Conservation (phyloP, 1,140 invertebrate species). For the Saccostrea glomerata region DNA sequence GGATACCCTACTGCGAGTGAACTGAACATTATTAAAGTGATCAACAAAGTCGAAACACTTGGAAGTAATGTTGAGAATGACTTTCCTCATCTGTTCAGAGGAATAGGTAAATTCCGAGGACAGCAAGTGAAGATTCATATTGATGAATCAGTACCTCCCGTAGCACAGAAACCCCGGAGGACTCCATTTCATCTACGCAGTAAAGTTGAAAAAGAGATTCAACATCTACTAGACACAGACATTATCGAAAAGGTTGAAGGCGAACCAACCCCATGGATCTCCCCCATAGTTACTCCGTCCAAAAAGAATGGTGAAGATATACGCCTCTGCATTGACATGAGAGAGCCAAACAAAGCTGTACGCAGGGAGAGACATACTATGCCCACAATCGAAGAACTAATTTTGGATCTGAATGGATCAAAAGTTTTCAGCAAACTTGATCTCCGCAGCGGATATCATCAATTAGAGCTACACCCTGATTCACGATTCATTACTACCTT, state of each 20-base stretch:
- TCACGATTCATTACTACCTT: slow-evolving; percentile 57
- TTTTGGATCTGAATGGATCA: slow-evolving; percentile 59
- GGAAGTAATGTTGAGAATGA: too few relatives aligned
- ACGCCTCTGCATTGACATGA: slow-evolving; percentile 70
- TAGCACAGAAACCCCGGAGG: slow-evolving; percentile 36
- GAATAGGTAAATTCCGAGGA: too few relatives aligned
- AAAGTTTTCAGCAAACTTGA: slow-evolving; percentile 57
- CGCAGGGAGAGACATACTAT: slow-evolving; percentile 63
- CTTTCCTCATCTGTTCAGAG: too few relatives aligned
- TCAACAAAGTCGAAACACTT: too few relatives aligned
- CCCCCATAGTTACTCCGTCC: slow-evolving; percentile 52
- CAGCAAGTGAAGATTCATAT: too few relatives aligned
- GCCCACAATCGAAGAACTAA: slow-evolving; percentile 69
- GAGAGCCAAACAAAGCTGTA: slow-evolving; percentile 58
- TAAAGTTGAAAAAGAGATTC: too few relatives aligned
- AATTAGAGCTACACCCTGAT: slow-evolving; percentile 48
- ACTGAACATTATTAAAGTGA: too few relatives aligned
- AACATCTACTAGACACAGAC: slow-evolving; percentile 56
- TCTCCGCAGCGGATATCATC: too few relatives aligned
- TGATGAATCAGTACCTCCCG: too few relatives aligned
- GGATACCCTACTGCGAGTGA: not conserved
- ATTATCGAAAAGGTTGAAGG: slow-evolving; percentile 63
- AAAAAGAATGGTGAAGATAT: slow-evolving; percentile 57
- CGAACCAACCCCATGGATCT: slow-evolving; percentile 53
- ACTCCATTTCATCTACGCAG: too few relatives aligned